phyloP scores from a whole-genome alignment of 2,888 invertebrate genomes.

The Drosophila testacea region DNA sequence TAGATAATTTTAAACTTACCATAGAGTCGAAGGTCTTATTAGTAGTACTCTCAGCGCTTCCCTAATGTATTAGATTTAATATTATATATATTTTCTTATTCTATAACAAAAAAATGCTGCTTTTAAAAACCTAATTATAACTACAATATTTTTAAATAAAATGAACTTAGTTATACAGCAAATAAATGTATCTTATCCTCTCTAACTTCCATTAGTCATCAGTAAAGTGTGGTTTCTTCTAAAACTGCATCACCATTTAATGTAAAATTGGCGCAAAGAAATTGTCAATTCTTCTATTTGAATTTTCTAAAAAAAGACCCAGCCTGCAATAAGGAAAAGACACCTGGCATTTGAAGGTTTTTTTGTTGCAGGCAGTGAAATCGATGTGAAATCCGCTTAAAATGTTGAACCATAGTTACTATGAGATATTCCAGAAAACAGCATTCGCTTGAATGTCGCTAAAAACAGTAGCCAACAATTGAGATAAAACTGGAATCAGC shows the following conservation, averaged over 20 bases:
- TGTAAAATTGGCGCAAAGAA: conserved; percentile 58
- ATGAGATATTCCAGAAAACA: not conserved
- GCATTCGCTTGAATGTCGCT: not conserved
- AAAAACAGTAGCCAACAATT: not conserved
- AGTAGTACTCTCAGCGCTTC: no score
- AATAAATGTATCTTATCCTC: no score
- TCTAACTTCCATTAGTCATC: conserved; percentile 15
- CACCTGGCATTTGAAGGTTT: conserved; percentile 15
- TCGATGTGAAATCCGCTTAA: conserved; percentile 12
- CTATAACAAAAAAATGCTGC: no score
- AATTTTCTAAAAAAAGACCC: not conserved
- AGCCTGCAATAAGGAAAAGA: not conserved
- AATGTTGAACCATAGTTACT: not conserved
- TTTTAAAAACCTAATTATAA: no score
- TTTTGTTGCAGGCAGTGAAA: conserved; percentile 13
- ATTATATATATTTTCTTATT: no score
- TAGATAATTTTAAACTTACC: no score
- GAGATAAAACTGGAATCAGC: no score
- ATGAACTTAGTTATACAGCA: no score
- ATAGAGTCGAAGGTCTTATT: no score
- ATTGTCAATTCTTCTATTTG: conserved; percentile 32
- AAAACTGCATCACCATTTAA: conserved; percentile 57
- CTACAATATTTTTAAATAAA: no score
- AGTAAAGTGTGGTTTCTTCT: conserved; percentile 30
- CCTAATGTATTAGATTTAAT: no score